phyloP scores from a whole-genome alignment of 2,888 invertebrate genomes.

The Thymelicus acteon region DNA sequence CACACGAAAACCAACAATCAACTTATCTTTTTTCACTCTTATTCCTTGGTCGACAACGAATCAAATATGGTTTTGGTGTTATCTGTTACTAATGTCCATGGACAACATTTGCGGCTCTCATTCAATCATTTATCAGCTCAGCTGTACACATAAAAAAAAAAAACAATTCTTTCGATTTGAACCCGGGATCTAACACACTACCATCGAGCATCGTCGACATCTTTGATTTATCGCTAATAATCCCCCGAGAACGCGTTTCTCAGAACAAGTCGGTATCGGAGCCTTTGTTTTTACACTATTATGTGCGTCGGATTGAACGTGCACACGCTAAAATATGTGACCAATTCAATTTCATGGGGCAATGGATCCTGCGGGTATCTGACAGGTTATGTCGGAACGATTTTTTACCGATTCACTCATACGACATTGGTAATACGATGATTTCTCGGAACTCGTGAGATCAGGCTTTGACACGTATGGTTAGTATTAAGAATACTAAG shows the following conservation, averaged over 20 bases:
- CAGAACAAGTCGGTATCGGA: constrained; percentile 54
- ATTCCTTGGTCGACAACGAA: no score
- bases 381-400: constrained; percentile 28
- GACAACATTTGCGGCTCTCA: no score
- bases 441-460: constrained; percentile 1
- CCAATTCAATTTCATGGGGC: constrained; percentile 40
- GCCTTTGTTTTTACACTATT: constrained; percentile 48
- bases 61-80: no score
- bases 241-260: constrained; percentile 48
- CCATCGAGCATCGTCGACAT: no score
- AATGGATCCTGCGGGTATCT: constrained; percentile 29
- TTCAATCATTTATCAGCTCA: no score
- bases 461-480: background rate
- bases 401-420: constrained; percentile 22
- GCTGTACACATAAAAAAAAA: no score
- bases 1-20: no score
- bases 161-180: no score
- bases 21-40: no score
- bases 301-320: constrained; percentile 38
- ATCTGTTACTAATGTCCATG: no score
- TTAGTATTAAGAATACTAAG: background rate
- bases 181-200: no score
- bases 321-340: constrained; percentile 42
- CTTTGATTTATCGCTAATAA: background rate
- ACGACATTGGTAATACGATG: constrained; percentile 1